Evolutionary conservation across 2,113 vertebrate species (phyloP), one percentile per base, ranked within the genome.

Genomic region (Notothenia rossii): DNA sequence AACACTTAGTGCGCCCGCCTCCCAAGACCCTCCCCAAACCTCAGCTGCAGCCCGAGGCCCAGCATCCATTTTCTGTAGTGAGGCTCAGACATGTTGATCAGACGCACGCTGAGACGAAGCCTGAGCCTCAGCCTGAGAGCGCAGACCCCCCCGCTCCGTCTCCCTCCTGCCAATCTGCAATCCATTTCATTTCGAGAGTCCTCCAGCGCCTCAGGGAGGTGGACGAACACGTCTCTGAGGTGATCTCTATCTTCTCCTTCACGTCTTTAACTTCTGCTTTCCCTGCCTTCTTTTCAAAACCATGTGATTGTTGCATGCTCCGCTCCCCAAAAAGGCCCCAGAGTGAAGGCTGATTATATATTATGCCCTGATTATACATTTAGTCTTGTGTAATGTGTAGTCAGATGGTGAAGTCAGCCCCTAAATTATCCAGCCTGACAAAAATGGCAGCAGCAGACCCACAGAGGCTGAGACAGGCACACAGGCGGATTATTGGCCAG

Each of bases 191-290:
- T 81, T 94, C 95, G 18, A 96, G 97, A 90, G 95, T 98, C 85
- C 95, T 98, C 77, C 95, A 96, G 83, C 97, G 97, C 84, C 97
- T 99, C 87, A 97, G 97, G 92, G 95, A 96, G 85, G 96, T 98
- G 91, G 98, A 99, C 25, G 96, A 98, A 72, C 95, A 96, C 92
- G 92, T 97, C 88, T 96, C 96, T 75, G 96, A 99, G 98, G 98
- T 99, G 98, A 99, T 85, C 68, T 55, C 74, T 81, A 62, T 89
- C 92, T 92, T 77, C 70, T 87, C 74, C 45, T 72, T 73, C 62
- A 51, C 54, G 6, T 60, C 60, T 68, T 64, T 20, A 25, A 15
- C 43, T 78, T 45, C 72, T 88, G 2, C 59, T 62, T 73, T 43
- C 49, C 75, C 75, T 84, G 15, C 49, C 51, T 25, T 67, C 25